A percentile compares a stretch with the other conserved stretches of the same genome.
Evolutionary conservation across 2,113 vertebrate species (phyloP).

Genomic region (Thalassarche chlororhynchos): DNA sequence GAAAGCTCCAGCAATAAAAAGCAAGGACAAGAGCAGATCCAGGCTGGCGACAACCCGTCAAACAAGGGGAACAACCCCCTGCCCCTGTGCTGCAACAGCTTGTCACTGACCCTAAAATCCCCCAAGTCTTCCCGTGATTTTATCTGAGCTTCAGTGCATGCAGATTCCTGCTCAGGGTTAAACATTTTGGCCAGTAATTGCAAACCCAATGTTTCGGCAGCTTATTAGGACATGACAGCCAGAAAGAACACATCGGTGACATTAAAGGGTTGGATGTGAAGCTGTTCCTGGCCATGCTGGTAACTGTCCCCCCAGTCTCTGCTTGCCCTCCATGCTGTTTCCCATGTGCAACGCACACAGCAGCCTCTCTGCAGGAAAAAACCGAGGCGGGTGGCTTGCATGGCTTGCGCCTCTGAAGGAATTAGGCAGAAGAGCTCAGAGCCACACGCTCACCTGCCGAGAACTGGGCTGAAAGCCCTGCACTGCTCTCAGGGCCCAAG

Average conservation of each 20-base stretch:
- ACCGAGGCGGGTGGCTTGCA: fast-evolving
- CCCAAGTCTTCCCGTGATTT: background rate
- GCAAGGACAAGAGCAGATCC: background rate
- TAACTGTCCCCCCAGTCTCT: background rate
- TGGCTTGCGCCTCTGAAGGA: background rate
- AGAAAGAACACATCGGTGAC: background rate
- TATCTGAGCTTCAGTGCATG: background rate
- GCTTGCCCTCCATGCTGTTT: background rate
- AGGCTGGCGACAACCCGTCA: background rate
- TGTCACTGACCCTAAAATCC: background rate
- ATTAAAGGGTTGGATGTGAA: background rate
- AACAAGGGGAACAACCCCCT: background rate
- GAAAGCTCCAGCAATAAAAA: background rate
- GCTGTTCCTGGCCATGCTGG: background rate
- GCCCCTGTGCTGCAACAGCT: background rate
- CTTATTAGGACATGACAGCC: background rate
- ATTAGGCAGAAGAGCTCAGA: background rate
- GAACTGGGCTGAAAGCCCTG: background rate
- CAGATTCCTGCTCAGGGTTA: background rate
- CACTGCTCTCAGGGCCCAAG: background rate
- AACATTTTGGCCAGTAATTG: background rate
- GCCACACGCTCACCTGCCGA: background rate
- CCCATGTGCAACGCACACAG: fast-evolving
- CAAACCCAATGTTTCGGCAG: background rate
- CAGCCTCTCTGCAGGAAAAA: background rate